These are phyloP conservation scores for Hippocampus abdominalis DNA, from an alignment of 2,113 vertebrate genomes.

Conservation along the genomic window DNA sequence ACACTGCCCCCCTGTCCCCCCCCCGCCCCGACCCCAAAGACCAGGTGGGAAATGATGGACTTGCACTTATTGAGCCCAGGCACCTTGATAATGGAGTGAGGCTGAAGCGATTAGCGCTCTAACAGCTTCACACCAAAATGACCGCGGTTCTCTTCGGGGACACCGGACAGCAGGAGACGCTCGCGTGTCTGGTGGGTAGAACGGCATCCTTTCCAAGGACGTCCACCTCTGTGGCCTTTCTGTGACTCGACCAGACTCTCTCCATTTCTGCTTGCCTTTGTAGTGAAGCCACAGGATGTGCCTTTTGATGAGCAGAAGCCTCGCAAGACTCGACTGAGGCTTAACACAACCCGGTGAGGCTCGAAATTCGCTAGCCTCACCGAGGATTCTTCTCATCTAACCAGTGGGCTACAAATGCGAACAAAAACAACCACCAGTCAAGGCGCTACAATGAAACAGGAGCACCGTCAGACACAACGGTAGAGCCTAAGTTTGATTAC, in stretches of 20 bases:
- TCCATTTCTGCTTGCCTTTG: neutral
- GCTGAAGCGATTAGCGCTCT: neutral
- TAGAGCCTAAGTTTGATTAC: neutral
- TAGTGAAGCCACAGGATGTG: conserved; percentile 8
- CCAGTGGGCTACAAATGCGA: neutral
- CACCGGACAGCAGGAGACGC: too few species aligned
- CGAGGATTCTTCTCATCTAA: conserved; percentile 15
- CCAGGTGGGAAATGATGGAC: neutral
- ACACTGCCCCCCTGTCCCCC: neutral
- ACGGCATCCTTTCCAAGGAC: too few species aligned
- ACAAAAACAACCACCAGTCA: conserved; percentile 16
- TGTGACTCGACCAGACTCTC: too few species aligned
- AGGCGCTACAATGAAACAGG: neutral
- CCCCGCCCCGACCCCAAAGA: neutral
- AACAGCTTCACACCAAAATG: too few species aligned
- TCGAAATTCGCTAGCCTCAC: conserved; percentile 42
- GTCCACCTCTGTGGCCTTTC: too few species aligned
- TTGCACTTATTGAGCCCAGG: neutral
- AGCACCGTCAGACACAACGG: neutral
- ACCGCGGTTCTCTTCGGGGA: neutral
- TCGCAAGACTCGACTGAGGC: conserved; percentile 16
- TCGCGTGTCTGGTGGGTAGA: too few species aligned
- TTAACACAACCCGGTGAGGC: conserved; percentile 19
- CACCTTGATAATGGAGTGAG: neutral
- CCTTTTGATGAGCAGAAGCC: conserved; percentile 25